Base-by-base conservation (phyloP, 2,113 vertebrate species). In the Progne subis region DNA sequence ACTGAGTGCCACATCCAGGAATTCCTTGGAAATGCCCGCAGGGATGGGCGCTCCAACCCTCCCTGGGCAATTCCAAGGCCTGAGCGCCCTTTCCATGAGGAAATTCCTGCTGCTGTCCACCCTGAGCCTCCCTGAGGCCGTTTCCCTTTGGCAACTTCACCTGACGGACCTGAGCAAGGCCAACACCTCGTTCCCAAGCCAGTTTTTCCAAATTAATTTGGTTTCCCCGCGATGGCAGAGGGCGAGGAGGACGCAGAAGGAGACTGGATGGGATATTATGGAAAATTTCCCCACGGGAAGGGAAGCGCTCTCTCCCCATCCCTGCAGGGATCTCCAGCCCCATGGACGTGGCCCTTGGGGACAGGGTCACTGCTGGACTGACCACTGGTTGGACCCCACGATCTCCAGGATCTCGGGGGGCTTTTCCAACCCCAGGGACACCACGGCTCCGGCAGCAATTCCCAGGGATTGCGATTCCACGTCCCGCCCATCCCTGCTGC, bases 41-140 rank as follows among this genome's bases (percentile, higher is more conserved):
- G n/a, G n/a, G n/a, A n/a, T n/a, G n/a, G n/a, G n/a, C n/a, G n/a
- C n/a, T n/a, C 44, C 71, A 1, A 7, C 3, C 52, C 32, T 17
- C 67, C 26, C 67, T 18, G 50, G 34, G 67, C 59, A 11, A 0
- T 43, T 8, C 75, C 49, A 49, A 34, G 0, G 1, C 49, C 24
- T 47, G 26, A 28, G 0, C 8, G 0, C 9, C 57, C 29, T 65
- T 23, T 52, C 59, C 67, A 50, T 3, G 52, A 0, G 11, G 68
- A 6, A 52, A 81, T 11, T 65, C 44, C 26, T 6, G 31, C 59
- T 74, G 18, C 0, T 44, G 20, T 4, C 68, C 75, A 24, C 0
- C 47, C 84, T 16, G 23, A 28, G 0, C 26, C 13, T 32, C 3
- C 32, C 14, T 17, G 46, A 60, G 37, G 24, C 82, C 0, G 0